A percentile compares a stretch with the other conserved stretches of the same genome.
Conservation (phyloP, 2,113 vertebrate species). For the Heliornis fulica region DNA sequence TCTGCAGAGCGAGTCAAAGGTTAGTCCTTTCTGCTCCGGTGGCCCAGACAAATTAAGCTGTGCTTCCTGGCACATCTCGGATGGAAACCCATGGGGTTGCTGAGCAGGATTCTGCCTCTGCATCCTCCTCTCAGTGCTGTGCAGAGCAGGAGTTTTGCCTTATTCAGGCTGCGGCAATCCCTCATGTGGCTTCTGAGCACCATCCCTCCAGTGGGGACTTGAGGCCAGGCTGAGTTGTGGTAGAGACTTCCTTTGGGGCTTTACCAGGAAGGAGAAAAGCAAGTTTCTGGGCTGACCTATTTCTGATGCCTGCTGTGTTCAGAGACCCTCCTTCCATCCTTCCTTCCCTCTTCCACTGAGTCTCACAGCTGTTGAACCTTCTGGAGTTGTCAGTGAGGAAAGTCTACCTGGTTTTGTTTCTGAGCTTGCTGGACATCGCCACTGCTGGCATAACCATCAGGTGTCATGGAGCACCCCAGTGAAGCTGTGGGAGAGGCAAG, state of each 20-base stretch:
- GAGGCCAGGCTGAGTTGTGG: no score
- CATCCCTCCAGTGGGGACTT: accelerated
- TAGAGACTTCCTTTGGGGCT: not conserved
- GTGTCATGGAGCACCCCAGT: not conserved
- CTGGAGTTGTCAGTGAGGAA: not conserved
- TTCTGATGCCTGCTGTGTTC: not conserved
- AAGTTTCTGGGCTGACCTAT: not conserved
- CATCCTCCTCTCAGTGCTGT: not conserved
- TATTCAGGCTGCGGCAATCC: not conserved
- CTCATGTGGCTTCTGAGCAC: accelerated
- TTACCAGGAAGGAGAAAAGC: not conserved
- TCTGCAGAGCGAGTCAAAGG: not conserved
- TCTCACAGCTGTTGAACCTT: not conserved
- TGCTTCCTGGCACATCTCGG: not conserved
- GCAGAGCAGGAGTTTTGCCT: not conserved
- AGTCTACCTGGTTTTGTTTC: not conserved
- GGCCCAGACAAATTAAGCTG: not conserved
- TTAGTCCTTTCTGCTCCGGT: not conserved
- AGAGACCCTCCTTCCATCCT: not conserved
- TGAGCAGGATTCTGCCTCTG: not conserved
- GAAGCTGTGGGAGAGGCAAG: not conserved
- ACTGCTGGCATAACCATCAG: accelerated
- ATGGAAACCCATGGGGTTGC: not conserved
- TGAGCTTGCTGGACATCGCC: not conserved
- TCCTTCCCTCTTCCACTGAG: not conserved